Base-by-base conservation (phyloP, 2,888 invertebrate genomes). In the Ichneumon xanthorius region DNA sequence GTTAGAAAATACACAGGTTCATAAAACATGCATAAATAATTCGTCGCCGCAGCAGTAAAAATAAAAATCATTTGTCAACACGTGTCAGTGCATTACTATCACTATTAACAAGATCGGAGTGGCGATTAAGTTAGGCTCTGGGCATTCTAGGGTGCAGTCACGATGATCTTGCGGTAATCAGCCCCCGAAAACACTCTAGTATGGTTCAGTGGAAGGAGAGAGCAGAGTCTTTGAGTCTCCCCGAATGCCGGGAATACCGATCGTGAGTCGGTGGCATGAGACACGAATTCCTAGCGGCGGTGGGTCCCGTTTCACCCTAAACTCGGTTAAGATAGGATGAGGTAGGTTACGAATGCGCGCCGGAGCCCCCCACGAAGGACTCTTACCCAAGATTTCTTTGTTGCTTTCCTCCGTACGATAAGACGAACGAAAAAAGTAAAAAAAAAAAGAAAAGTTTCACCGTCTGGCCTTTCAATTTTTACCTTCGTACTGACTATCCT, bases 271-370 rank as follows among this genome's bases (percentile, higher is more conserved):
- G 91, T 91, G 91, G 89, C 91, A 90, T 55, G 80, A 86, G 90
- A 90, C 90, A 89, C 87, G 87, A 88, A 92, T 92, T 90, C 91
- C 89, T 90, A 86, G 85, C 85, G 86, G 86, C 89, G 87, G 88
- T 90, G 89, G 89, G 87, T 76, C 82, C 45, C 50, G 89, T 92
- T 92, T 91, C 65, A 78, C 55, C 88, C 89, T 88, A 92, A 91
- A 92, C 92, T 92, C 89, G 89, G 90, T 92, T 90, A 89, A 92
- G 92, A 91, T 91, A 91, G 87, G 86, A 73, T 70, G 71, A 30
- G 48, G 22, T 70, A 75, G 68, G 63, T 40, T 48, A 75, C 33
- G 14, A 48, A 33, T 75, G 71, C 71, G 76, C 22, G 11, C 33
- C 37, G 16, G 63, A n/a, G 63, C 87, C 86, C 88, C 86, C 89